Evolutionary conservation across 2,888 invertebrate genomes (phyloP), one percentile per base, ranked within the genome.

Genomic region (Xanthorhoe spadicearia): DNA sequence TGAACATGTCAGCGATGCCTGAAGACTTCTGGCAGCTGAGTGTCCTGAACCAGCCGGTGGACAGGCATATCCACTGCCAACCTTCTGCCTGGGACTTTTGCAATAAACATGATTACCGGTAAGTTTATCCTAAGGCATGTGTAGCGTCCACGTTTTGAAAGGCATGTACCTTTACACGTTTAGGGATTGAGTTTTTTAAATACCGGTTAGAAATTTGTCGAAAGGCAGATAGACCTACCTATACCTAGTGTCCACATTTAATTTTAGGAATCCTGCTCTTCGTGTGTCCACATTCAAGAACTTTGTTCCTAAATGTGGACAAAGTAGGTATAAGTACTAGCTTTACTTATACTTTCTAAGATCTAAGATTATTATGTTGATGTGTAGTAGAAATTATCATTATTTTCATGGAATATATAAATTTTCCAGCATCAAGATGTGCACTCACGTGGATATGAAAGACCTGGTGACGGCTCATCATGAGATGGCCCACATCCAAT

Each of bases 11-110:
- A 0, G 95, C 95, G 1, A 94, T 98, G 94, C 97, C 98, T 0
- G 95, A 95, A 1, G 96, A 97, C 79, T 98, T 98, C 91, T 98
- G 98, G 97, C 94, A 95, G 0, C 95, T 96, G 70, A 98, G 98
- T 5, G 94, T 98, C 35, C 90, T 98, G 50, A 96, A 96, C 75
- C 96, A 98, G 84, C 97, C 97, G 0, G 87, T 95, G 0, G 96
- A 97, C 77, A 90, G 97, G 9, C 95, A 96, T 10, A 94, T 97
- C 0, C 94, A 97, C 60, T 98, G 98, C 83, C 97, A 98, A 77
- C 97, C 98, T 0, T 97, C 98, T 0, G 98, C 98, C 0, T 98
- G 98, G 97, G 98, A 98, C 88, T 98, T 98, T 87, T 98, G 98
- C 83, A 97, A 98, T 79, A 94, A 96, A 60, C 95, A 96, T 71